phyloP scores from a whole-genome alignment of 2,888 invertebrate species.

The Monochamus alternatus region DNA sequence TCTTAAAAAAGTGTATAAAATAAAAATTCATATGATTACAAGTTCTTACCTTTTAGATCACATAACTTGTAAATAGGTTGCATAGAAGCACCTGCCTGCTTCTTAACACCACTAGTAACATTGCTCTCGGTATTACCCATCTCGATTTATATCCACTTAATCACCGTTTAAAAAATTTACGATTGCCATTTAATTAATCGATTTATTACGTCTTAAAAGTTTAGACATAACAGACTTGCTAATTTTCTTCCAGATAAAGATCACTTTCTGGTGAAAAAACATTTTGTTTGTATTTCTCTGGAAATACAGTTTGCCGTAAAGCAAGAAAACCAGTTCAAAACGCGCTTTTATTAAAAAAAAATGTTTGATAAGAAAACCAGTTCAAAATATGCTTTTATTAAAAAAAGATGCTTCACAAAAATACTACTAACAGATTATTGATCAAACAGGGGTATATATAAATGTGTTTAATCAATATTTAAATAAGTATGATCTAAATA shows the following conservation, averaged over 20 bases:
- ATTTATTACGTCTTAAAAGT: constrained; percentile 28
- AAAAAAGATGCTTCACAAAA: constrained; percentile 15
- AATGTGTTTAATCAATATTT: constrained; percentile 32
- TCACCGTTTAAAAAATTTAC: not conserved
- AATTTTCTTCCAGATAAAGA: constrained; percentile 44
- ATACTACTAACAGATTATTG: constrained; percentile 21
- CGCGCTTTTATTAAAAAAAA: constrained; percentile 1
- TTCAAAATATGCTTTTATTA: not conserved
- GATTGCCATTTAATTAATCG: not conserved
- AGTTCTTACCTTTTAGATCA: constrained; percentile 84
- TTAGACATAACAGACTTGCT: constrained; percentile 26
- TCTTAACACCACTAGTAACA: constrained; percentile 95
- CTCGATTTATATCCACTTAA: constrained; percentile 45
- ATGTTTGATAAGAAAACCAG: not conserved
- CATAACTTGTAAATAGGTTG: constrained; percentile 91
- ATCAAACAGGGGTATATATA: constrained; percentile 24
- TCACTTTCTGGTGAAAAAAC: constrained; percentile 49
- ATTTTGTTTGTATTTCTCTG: constrained; percentile 25
- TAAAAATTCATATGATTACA: not conserved
- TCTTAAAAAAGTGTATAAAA: too few relatives aligned
- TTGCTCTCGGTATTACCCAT: constrained; percentile 91
- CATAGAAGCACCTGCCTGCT: constrained; percentile 90
- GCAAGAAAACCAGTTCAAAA: not conserved
- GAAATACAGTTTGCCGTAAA: not conserved
- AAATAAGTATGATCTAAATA: constrained; percentile 16